Percentiles rank a stretch among this genome's conserved stretches.
phyloP scores from a whole-genome alignment of 2,888 invertebrate species.

The Hedychridium roseum region DNA sequence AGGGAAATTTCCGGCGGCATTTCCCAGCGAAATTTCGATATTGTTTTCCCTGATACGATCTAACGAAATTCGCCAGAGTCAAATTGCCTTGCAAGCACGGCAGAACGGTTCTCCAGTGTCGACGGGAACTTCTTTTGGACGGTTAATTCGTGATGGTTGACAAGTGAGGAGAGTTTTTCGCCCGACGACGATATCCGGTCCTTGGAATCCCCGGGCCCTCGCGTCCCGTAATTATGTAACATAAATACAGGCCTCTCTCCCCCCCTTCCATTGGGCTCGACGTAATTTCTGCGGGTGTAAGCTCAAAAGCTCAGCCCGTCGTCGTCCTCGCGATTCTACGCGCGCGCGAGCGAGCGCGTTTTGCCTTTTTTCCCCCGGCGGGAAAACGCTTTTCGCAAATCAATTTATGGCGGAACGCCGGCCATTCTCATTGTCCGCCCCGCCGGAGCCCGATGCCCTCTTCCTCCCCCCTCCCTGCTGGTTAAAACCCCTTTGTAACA shows the following conservation, averaged over 20 bases:
- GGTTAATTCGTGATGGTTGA: too few species aligned
- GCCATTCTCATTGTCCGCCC: slow-evolving; percentile 57
- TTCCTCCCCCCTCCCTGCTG: slow-evolving; percentile 15
- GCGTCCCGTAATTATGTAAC: slow-evolving; percentile 59
- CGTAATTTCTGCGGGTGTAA: slow-evolving; percentile 61
- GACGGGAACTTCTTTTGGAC: too few species aligned
- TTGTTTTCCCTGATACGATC: too few species aligned
- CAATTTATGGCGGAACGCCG: slow-evolving; percentile 61
- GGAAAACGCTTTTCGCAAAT: slow-evolving; percentile 59
- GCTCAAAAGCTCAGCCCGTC: slow-evolving; percentile 53
- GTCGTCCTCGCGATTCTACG: slow-evolving; percentile 13
- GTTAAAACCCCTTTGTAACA: slow-evolving; percentile 60
- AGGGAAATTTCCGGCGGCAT: too few species aligned
- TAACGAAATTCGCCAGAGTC: too few species aligned
- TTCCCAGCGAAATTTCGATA: too few species aligned
- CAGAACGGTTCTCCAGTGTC: too few species aligned
- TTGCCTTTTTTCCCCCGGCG: slow-evolving; percentile 45
- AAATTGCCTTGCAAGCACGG: too few species aligned
- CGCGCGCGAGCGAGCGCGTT: slow-evolving; percentile 3
- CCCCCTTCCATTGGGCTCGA: too few species aligned
- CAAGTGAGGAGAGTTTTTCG: too few species aligned
- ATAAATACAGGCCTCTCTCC: slow-evolving; percentile 59
- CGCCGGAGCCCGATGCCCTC: slow-evolving; percentile 13
- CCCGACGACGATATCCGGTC: too few species aligned
- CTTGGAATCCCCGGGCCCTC: slow-evolving; percentile 27